Base-by-base conservation (phyloP, 1,140 invertebrate species). In the Ephestia elutella region DNA sequence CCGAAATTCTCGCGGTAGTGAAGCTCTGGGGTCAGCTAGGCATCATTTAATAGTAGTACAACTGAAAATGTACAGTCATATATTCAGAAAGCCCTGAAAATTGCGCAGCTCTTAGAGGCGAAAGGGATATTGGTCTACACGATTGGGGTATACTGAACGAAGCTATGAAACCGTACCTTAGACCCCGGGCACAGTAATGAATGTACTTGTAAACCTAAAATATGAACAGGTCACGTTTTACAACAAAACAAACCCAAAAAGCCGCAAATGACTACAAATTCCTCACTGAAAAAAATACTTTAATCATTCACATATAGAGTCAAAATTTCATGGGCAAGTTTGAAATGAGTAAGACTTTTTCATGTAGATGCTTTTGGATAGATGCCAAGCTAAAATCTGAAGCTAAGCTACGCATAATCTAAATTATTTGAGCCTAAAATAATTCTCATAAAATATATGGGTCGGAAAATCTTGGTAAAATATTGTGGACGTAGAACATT, bases 141-240 rank as follows among this genome's bases (percentile, higher is more conserved):
- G n/a, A n/a, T n/a, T n/a, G n/a, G n/a, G n/a, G n/a, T n/a, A n/a
- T n/a, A n/a, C n/a, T n/a, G 13, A 18, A 49, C 35, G 2, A 13
- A n/a, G 50, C 38, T 15, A 44, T 10, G 38, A 8, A 44, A 44
- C n/a, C 5, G 38, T 15, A 1, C 38, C 15, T 44, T 44, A 15
- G 15, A 44, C 2, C 38, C 38, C 2, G 38, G 3, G 13, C 38
- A 44, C 38, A 44, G 44, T 50, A 61, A 57, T 57, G 49, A 57
- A 61, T 62, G 60, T 62, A 50, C 55, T 53, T 57, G 55, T 56
- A 55, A 49, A 62, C 55, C 55, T 62, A 62, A 62, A 57, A 62
- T 62, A 62, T 62, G 60, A 57, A 62, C 56, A 50, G 60, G 50
- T 55, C 54, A 53, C 25, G 28, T 35, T 55, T 32, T 5, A 53